phyloP scores from a whole-genome alignment of 2,888 invertebrate species.

The Fissipunctia ypsillon region DNA sequence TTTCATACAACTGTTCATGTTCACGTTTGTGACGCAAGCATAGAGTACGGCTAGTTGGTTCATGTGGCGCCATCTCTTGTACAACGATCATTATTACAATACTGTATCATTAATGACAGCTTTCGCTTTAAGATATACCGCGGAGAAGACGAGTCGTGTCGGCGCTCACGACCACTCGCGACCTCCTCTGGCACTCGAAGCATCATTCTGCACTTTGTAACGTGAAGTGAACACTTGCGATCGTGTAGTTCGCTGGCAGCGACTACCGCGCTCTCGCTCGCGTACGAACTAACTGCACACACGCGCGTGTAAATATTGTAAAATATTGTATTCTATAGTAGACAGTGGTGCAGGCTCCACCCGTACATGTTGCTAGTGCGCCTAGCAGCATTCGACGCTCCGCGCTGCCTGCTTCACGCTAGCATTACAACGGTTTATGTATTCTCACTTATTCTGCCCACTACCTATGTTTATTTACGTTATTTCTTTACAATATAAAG shows the following conservation, averaged over 20 bases:
- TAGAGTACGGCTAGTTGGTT: background rate
- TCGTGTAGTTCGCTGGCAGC: background rate
- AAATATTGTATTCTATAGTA: slow-evolving; percentile 61
- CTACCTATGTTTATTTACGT: slow-evolving; percentile 14
- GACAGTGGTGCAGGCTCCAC: slow-evolving; percentile 21
- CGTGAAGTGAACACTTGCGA: background rate
- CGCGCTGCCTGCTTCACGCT: slow-evolving; percentile 41
- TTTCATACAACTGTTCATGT: background rate
- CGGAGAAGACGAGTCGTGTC: background rate
- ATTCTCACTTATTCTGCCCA: slow-evolving; percentile 20
- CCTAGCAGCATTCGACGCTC: slow-evolving; percentile 15
- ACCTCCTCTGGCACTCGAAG: background rate
- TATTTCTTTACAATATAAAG: slow-evolving; percentile 20
- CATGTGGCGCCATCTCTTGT: background rate
- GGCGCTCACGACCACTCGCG: background rate
- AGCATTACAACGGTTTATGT: slow-evolving; percentile 10
- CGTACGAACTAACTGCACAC: background rate
- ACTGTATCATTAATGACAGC: background rate
- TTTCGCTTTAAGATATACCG: background rate
- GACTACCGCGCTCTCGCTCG: background rate
- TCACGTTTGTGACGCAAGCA: background rate
- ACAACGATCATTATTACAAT: slow-evolving; percentile 10
- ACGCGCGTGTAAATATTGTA: slow-evolving; percentile 72
- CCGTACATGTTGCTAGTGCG: slow-evolving; percentile 13
- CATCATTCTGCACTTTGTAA: background rate